Conservation (phyloP, 2,888 invertebrate genomes). For the Spodoptera exigua region DNA sequence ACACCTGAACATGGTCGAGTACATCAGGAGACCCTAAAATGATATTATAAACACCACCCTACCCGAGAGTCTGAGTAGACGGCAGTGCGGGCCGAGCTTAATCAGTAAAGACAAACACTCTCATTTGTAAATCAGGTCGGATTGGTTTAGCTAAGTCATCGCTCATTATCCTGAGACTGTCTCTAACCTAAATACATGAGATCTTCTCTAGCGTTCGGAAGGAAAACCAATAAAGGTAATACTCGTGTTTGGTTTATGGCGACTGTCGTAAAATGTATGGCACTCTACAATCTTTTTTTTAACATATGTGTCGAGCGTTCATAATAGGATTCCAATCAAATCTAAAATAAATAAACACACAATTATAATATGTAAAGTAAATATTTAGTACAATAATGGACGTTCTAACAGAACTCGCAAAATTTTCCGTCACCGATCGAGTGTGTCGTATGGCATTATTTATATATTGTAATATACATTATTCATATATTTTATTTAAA, state of each 20-base stretch:
- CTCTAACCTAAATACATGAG: slow-evolving; percentile 42
- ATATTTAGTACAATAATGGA: neutral
- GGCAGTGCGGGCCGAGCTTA: slow-evolving; percentile 26
- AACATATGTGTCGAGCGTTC: slow-evolving; percentile 27
- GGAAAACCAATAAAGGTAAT: slow-evolving; percentile 47
- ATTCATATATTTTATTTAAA: slow-evolving; percentile 6
- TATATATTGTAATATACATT: too few species aligned
- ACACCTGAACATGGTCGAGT: slow-evolving; percentile 43
- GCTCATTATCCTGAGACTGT: slow-evolving; percentile 41
- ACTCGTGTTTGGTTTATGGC: slow-evolving; percentile 31
- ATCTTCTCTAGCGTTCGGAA: slow-evolving; percentile 10
- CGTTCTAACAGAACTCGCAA: too few species aligned
- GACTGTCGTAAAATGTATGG: slow-evolving; percentile 23
- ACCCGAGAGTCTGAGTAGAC: neutral
- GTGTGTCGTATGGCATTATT: too few species aligned
- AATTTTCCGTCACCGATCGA: too few species aligned
- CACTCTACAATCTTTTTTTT: slow-evolving; percentile 34
- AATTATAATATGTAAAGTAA: slow-evolving; percentile 2
- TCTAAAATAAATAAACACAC: slow-evolving; percentile 2
- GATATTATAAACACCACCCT: neutral
- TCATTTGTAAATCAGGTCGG: slow-evolving; percentile 50
- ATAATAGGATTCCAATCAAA: slow-evolving; percentile 5
- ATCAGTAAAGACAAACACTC: slow-evolving; percentile 48
- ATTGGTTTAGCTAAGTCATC: slow-evolving; percentile 49
- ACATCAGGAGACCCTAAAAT: neutral